phyloP scores from a whole-genome alignment of 2,113 vertebrate species.

The Alligator sinensis region DNA sequence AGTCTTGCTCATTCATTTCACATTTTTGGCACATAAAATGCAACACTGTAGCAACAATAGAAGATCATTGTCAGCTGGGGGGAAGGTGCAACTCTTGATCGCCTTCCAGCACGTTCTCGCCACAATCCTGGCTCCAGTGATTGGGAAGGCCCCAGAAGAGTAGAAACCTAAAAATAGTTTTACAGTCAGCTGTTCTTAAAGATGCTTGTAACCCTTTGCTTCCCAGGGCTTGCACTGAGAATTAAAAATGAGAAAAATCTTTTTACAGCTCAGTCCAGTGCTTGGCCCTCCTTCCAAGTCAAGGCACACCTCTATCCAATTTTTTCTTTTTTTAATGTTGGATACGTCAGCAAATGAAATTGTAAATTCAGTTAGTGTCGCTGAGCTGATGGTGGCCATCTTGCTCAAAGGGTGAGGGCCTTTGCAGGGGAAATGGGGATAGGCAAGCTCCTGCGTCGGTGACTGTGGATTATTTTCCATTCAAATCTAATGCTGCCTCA shows the following conservation, averaged over 20 bases:
- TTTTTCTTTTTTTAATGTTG: background rate
- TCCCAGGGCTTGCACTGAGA: slow-evolving; percentile 35
- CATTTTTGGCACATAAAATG: slow-evolving; percentile 49
- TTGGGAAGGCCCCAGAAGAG: slow-evolving; percentile 58
- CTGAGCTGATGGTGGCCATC: background rate
- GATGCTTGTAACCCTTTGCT: slow-evolving; percentile 36
- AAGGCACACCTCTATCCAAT: background rate
- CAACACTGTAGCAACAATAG: slow-evolving; percentile 62
- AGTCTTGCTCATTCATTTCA: slow-evolving; percentile 40
- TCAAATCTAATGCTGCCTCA: background rate
- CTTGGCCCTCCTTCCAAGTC: background rate
- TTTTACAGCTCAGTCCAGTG: background rate
- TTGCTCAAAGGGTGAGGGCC: background rate
- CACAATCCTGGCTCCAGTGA: slow-evolving; percentile 64
- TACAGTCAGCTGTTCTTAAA: slow-evolving; percentile 66
- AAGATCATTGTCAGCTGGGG: slow-evolving; percentile 63
- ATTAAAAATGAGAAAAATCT: background rate
- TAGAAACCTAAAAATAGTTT: slow-evolving; percentile 74
- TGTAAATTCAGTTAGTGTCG: background rate
- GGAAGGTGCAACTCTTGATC: slow-evolving; percentile 73
- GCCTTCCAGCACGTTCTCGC: slow-evolving; percentile 65
- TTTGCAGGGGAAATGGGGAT: background rate
- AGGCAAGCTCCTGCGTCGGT: background rate
- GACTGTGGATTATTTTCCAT: background rate
- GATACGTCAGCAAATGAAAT: background rate